Evolutionary conservation across 1,140 invertebrate genomes (phyloP), one percentile per base, ranked within the genome.

Genomic region (Muscidifurax raptorellus): DNA sequence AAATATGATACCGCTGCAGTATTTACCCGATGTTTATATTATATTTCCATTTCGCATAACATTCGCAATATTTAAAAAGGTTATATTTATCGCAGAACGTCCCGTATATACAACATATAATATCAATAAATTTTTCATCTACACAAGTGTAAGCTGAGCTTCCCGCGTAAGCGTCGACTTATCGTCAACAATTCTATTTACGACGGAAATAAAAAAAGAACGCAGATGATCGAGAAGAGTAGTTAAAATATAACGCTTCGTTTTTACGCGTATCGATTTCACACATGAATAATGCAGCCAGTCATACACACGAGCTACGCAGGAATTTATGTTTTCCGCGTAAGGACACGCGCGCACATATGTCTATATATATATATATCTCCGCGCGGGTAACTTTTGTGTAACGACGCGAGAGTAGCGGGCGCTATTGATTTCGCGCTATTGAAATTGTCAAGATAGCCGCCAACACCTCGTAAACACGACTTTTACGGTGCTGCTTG

Each of bases 381-480:
- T 9, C n/a, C 7, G 18, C 59, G 59, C 67, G 67, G 30, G 67
- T 69, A 59, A 59, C 22, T 66, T 59, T 59, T 18, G n/a, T 27
- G 13, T 32, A 36, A 32, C 44, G 69, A 74, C 18, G 2, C 7
- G 18, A 7, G 22, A 59, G 18, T 18, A 59, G 52, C 22, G 0
- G 15, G 2, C 18, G 25, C 12, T 67, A 76, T 67, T 67, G 47
- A 76, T 82, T 76, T 76, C 13, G 30, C 25, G 32, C 15, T 76
- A 59, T 82, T 71, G 44, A 78, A 83, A 59, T 78, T 3, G 67
- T 59, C 66, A 71, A 83, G 44, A 83, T 78, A 71, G 4, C 36
- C 64, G 13, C 22, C 32, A 71, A 77, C 44, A 71, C 32, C 40
- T 47, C 44, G 40, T 83, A 78, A 83, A 83, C n/a, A 18, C 2